Conservation (phyloP, 2,888 invertebrate genomes). For the Drosophila stalkeri region DNA sequence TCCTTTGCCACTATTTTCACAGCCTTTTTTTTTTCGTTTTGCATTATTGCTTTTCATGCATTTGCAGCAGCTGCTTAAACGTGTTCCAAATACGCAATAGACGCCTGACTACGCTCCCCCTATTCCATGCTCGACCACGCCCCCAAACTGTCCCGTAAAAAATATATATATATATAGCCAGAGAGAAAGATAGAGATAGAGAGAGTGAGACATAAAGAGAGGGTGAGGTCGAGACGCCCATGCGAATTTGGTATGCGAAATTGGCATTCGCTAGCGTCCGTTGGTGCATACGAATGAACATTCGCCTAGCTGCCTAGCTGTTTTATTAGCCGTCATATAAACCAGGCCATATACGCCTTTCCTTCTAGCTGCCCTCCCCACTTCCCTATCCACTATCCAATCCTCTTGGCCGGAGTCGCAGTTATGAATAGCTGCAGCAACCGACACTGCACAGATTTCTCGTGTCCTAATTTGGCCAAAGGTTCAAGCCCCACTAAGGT, state of each 20-base stretch:
- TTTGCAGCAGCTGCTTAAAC: slow-evolving; percentile 75
- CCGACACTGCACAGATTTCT: slow-evolving; percentile 36
- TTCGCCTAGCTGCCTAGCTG: slow-evolving; percentile 42
- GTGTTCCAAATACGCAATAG: slow-evolving; percentile 77
- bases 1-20: slow-evolving; percentile 7
- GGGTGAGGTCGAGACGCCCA: slow-evolving; percentile 18
- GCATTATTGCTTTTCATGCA: slow-evolving; percentile 70
- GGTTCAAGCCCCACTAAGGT: neutral
- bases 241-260: slow-evolving; percentile 61
- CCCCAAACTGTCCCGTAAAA: slow-evolving; percentile 2
- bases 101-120: slow-evolving; percentile 29
- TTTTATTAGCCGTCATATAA: slow-evolving; percentile 73
- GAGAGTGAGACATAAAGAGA: neutral
- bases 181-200: neutral
- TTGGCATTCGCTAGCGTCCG: slow-evolving; percentile 50
- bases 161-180: neutral
- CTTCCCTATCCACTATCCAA: neutral
- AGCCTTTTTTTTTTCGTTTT: slow-evolving; percentile 41
- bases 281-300: slow-evolving; percentile 69
- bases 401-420: neutral
- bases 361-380: neutral
- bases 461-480: slow-evolving; percentile 22
- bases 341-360: slow-evolving; percentile 41
- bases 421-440: slow-evolving; percentile 34
- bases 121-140: neutral